Conservation (phyloP, 2,888 invertebrate species). For the Patella caerulea region DNA sequence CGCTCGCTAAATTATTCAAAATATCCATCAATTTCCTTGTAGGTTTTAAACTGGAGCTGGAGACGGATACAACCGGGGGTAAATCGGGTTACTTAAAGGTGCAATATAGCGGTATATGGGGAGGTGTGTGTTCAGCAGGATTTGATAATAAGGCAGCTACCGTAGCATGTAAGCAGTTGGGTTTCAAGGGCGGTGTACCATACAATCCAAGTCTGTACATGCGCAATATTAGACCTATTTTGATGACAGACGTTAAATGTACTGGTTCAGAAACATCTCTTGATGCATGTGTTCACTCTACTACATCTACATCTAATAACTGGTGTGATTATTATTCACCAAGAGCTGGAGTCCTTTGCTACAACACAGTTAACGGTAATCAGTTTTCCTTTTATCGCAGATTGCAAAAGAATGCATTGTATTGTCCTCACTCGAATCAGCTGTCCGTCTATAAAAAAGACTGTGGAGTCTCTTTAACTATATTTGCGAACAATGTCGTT, state of each 20-base stretch:
- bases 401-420: too few relatives aligned
- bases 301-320: conserved; percentile 32
- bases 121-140: conserved; percentile 25
- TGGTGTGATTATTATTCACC: conserved; percentile 48
- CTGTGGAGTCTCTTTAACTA: too few relatives aligned
- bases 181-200: conserved; percentile 30
- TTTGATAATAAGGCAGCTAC: conserved; percentile 27
- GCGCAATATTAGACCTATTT: conserved; percentile 34
- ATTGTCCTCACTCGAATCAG: too few relatives aligned
- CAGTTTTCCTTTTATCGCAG: too few relatives aligned
- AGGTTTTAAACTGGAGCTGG: conserved; percentile 46
- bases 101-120: conserved; percentile 23
- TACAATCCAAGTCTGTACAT: conserved; percentile 18
- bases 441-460: too few relatives aligned
- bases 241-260: conserved; percentile 43
- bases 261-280: conserved; percentile 39
- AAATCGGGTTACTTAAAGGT: conserved; percentile 27
- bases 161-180: conserved; percentile 34
- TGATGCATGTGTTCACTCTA: conserved; percentile 29
- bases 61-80: conserved; percentile 30
- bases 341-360: conserved; percentile 63
- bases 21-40: background rate
- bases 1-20: too few relatives aligned
- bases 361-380: conserved; percentile 45
- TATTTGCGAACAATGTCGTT: too few relatives aligned